Evolutionary conservation across 2,797 vertebrate species (phyloP), one percentile per base, ranked within the genome.

Genomic region (Danio choprae): DNA sequence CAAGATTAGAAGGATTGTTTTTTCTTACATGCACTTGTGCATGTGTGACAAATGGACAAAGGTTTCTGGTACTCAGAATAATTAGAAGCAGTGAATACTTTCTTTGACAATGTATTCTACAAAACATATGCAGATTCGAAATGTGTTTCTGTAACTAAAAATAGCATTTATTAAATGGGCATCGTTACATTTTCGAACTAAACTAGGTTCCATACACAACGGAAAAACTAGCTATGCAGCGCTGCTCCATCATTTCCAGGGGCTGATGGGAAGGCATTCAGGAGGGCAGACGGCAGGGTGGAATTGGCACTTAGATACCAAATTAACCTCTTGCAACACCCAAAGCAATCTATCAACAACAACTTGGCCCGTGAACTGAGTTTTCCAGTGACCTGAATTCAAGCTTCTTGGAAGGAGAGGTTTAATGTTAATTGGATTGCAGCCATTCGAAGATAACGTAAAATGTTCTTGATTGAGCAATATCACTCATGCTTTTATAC

Each of bases 141-240:
- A 83, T 72, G 29, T 81, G 78, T 64, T 78, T 10, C 64, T 67
- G 16, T 6, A 69, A 11, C 7, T 2, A 0, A 51, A 63, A 13
- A 10, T 2, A 62, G 12, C 62, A 41, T 62, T 38, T 74, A 60
- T 74, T 51, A 41, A 41, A 74, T 20, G 48, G 62, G 50, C 20
- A 6, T 67, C 10, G 69, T 44, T 50, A 48, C 72, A 7, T 60
- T 55, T 68, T 6, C 69, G 48, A 75, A 56, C 60, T 68, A 62
- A 63, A 68, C 44, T 43, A 29, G 60, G 12, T 77, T 81, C 79
- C 48, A 65, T 43, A 67, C 70, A 80, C 70, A 64, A 53, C 83
- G 84, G 79, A 83, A 85, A 83, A 71, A 79, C 74, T 81, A 71
- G 75, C 81, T 63, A 83, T 83, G 75, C 71, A 73, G 71, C 71